Evolutionary conservation across 1,140 invertebrate species (phyloP), one percentile per base, ranked within the genome.

Genomic region (Tribolium madens): DNA sequence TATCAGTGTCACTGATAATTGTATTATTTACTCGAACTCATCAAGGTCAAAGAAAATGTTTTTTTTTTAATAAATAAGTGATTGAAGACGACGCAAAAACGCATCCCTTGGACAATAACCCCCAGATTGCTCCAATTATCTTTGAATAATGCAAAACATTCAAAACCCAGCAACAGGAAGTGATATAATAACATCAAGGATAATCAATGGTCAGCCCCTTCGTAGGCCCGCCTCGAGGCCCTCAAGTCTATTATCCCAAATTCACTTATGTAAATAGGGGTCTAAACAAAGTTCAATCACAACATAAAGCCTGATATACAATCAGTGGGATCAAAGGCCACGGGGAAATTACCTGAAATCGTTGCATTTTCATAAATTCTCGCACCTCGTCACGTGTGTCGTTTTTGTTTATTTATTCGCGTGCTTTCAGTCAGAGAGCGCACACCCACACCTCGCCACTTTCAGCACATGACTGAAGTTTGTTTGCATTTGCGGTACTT

Each of bases 381-480:
- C 17, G 9, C 15, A 18, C 4, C 5, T 10, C 17, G 26, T 33
- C 57, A 64, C 57, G 57, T 64, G 57, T 64, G 57, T 26, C 21
- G 10, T 64, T 12, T 33, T 18, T n/a, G 57, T 64, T 64, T 64
- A 33, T 64, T 31, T 64, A 33, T 57, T 10, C 57, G 57, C 57
- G 57, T 64, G 57, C 36, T 64, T 26, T 9, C 9, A 31, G 21
- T 0, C 3, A 4, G 7, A 2, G 14, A 12, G 31, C 10, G n/a
- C 57, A 26, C 57, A 64, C 57, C 57, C 57, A 33, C 57, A 13
- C 9, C 31, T 26, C 3, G 3, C 57, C 12, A 33, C 57, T 64
- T 64, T 64, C 57, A 64, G 57, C 57, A 64, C 57, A 64, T 64
- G 57, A 64, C 57, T 64, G 57, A 64, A 64, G 26, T 64, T 64